These are phyloP conservation scores for Zonotrichia leucophrys DNA, from an alignment of 2,113 vertebrate species.

Conservation along the genomic window DNA sequence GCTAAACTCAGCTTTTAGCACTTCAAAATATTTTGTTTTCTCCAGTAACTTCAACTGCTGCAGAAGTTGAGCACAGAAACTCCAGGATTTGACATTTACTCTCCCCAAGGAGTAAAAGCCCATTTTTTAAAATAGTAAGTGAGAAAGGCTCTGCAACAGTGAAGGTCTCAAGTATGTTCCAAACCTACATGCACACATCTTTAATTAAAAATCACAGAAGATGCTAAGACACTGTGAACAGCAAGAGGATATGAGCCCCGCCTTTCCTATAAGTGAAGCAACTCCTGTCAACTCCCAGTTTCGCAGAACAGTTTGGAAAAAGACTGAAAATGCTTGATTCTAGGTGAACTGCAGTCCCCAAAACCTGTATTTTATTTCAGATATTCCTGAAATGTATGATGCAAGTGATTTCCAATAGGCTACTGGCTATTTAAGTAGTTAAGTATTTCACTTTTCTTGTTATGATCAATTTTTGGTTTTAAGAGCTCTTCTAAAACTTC, in stretches of 20 bases:
- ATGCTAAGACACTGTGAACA: background rate
- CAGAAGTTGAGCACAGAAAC: slow-evolving; percentile 44
- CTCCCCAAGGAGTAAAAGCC: background rate
- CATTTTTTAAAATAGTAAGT: background rate
- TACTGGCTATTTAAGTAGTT: background rate
- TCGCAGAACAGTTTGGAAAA: background rate
- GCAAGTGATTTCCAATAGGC: background rate
- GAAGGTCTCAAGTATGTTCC: slow-evolving; percentile 60
- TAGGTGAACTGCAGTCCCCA: background rate
- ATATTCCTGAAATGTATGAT: background rate
- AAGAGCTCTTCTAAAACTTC: background rate
- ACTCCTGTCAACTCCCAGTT: background rate
- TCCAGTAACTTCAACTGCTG: slow-evolving; percentile 32
- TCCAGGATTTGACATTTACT: slow-evolving; percentile 48
- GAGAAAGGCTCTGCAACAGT: background rate
- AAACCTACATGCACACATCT: background rate
- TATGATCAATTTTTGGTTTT: background rate
- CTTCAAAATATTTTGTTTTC: background rate
- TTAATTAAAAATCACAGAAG: background rate
- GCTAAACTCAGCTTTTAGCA: background rate
- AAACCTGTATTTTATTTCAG: background rate
- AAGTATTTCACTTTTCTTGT: background rate
- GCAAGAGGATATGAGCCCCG: background rate
- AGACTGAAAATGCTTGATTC: background rate
- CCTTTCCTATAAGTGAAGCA: background rate